phyloP scores from a whole-genome alignment of 2,797 vertebrate genomes.

The Pterois miles region DNA sequence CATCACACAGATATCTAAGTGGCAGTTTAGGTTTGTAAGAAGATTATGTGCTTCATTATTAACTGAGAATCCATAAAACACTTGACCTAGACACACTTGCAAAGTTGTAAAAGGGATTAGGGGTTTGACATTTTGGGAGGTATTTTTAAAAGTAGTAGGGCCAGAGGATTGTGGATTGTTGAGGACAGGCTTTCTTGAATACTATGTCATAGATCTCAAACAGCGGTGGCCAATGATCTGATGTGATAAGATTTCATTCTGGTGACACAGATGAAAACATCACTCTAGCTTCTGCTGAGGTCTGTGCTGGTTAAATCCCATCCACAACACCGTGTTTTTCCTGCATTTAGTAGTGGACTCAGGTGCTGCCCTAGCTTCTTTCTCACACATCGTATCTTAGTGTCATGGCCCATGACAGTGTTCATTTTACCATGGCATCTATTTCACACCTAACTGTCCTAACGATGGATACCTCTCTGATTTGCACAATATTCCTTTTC shows the following conservation, averaged over 20 bases:
- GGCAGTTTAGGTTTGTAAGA: slow-evolving; percentile 38
- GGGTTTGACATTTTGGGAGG: slow-evolving; percentile 14
- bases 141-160: slow-evolving; percentile 7
- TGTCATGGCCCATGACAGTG: neutral
- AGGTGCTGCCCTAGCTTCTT: neutral
- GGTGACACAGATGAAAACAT: neutral
- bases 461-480: neutral
- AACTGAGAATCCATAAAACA: slow-evolving; percentile 31
- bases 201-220: neutral
- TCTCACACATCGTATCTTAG: neutral
- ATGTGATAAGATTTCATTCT: neutral
- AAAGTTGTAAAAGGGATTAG: slow-evolving; percentile 26
- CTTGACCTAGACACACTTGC: slow-evolving; percentile 17
- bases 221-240: neutral
- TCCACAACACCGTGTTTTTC: neutral
- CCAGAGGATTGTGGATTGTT: neutral
- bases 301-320: neutral
- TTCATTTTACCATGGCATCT: neutral
- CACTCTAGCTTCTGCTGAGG: neutral
- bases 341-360: neutral
- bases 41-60: slow-evolving; percentile 46
- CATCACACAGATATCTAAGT: slow-evolving; percentile 44
- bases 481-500: neutral
- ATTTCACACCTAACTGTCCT: neutral
- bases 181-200: neutral